Evolutionary conservation across 2,797 vertebrate species (phyloP), one percentile per base, ranked within the genome.

Genomic region (Neosilurus mollespiculum): DNA sequence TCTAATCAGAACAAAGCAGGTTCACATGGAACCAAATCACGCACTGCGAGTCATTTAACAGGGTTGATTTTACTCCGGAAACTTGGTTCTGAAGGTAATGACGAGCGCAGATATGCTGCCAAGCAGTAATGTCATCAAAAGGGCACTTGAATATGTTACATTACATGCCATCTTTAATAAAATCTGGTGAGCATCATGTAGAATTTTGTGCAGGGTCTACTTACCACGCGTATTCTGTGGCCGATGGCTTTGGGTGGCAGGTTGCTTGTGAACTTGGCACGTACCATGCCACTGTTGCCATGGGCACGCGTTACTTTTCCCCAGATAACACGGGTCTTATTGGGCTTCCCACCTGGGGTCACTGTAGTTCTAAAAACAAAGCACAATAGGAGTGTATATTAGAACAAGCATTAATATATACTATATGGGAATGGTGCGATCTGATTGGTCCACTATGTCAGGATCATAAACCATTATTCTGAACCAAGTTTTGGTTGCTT

Each of bases 251-350:
- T 99, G 5, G 98, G 96, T 0, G 98, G 98, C 87, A 99, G 96
- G 94, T 99, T 99, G 93, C 94, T 97, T 88, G 92, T 95, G 94
- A 99, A 99, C 93, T 99, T 99, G 43, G 98, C 98, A 0, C 97
- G 95, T 81, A 99, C 97, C 97, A 99, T 99, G 69, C 98, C 98
- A 15, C 98, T 99, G 95, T 94, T 99, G 0, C 98, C 98, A 51
- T 99, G 97, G 16, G 98, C 95, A 0, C 98, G 94, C 0, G 95
- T 99, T 86, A 99, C 97, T 90, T 99, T 99, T 2, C 98, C 98
- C 98, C 98, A 99, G 91, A 99, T 99, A 49, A 98, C 97, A 0
- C 98, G 94, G 37, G 98, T 99, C 93, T 97, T 96, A 89, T 99
- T 99, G 87, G 98, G 97, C 81, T 98, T 98, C 22, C 97, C 97